Evolutionary conservation across 2,797 vertebrate genomes (phyloP), one percentile per base, ranked within the genome.

Genomic region (Fistularia commersonii): DNA sequence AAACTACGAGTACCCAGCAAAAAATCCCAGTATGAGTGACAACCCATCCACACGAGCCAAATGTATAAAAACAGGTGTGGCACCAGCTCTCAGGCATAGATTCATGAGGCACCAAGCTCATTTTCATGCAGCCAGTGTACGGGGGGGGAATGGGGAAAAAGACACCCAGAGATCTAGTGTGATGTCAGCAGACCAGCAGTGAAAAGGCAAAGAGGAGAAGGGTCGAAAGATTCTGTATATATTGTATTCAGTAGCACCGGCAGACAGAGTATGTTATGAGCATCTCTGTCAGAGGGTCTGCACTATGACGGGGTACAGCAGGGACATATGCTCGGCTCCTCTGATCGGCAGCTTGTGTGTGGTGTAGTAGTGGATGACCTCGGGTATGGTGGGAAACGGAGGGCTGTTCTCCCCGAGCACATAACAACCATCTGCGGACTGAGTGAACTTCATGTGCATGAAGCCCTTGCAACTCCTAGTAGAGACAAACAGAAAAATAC

Each of bases 401-500:
- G 92, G 92, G 0, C 94, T 94, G 80, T 94, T 93, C 59, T 93
- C 93, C 0, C 94, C 94, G 0, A 96, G 87, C 5, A 93, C 77
- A 1, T 89, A 88, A 9, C 88, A 83, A 7, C 88, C 85, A 2
- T 94, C 92, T 23, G 85, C 74, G 0, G 84, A 91, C 66, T 76
- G 74, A 0, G 82, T 66, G 58, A 95, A 93, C 83, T 95, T 95
- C 90, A 95, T 93, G 34, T 96, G 94, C 89, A 94, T 93, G 61
- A 93, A 95, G 33, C 94, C 93, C 11, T 94, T 93, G 66, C 90
- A 94, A 81, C 93, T 94, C 87, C 94, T 95, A 66, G 13, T 13
- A 59, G 23, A 54, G 11, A 41, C 1, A 42, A 7, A 54, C 4
- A 14, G 2, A 31, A 7, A 12, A 39, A 14, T 3, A 31, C 9